A percentile compares a stretch with the other conserved stretches of the same genome.
These are phyloP conservation scores for fruit fly (Drosophila melanogaster) DNA, from an alignment of 1,140 invertebrate species.

Conservation along the genomic window Release_6_plus_ISO1_MT NT_037436.4:21278501-21279000, in stretches of 20 bases:
- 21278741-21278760: too few relatives aligned
- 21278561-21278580: neutral
- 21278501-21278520: conserved; percentile 23
- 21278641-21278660: neutral
- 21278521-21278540: conserved; percentile 5
- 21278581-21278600: neutral
- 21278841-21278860: neutral
- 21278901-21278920: conserved; percentile 17
- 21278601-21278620: neutral
- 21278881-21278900: neutral
- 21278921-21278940: conserved; percentile 21
- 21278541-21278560: conserved; percentile 1
- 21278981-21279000: conserved; percentile 14
- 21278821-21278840: too few relatives aligned
- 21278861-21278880: neutral
- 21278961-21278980: conserved; percentile 32
- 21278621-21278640: conserved; percentile 5
- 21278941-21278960: conserved; percentile 39
- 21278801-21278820: too few relatives aligned
- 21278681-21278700: too few relatives aligned
- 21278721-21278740: too few relatives aligned
- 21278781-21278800: too few relatives aligned
- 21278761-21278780: too few relatives aligned
- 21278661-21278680: too few relatives aligned
- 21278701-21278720: too few relatives aligned